Evolutionary conservation across 1,140 invertebrate species (phyloP), one percentile per base, ranked within the genome.

Genomic region (Drosophila nebulosa): DNA sequence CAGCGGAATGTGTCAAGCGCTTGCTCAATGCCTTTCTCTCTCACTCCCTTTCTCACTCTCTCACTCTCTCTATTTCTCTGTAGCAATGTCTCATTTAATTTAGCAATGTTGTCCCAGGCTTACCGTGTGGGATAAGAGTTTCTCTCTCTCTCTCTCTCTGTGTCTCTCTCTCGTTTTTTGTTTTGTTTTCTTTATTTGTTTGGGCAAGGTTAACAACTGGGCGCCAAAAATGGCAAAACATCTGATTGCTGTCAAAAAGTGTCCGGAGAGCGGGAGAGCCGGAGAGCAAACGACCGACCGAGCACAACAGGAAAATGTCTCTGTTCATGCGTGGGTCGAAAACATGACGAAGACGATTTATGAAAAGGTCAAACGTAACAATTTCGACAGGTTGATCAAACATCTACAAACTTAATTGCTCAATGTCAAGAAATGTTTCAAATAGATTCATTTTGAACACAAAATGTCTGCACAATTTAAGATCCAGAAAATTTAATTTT

Each of bases 151-250:
- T 14, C 36, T 50, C 53, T 36, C 77, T 62, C 58, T 46, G 42
- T 21, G 24, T 55, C 14, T 36, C 7, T 58, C 58, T 68, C 79
- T 56, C 56, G 67, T 68, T 65, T 88, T 86, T 88, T 88, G 83
- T 88, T 88, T 88, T 88, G 83, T 88, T 88, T 79, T 68, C 68
- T 64, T 67, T 59, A 30, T 88, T 86, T 79, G 78, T 63, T 79
- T 74, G 65, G 71, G 71, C 81, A 86, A 85, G 81, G 81, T 86
- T 85, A 86, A 85, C 81, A 88, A 80, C 74, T 66, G 73, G 84
- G 74, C 83, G 74, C 83, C 81, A 83, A 50, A 81, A 66, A 78
- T 72, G 55, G 64, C 74, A 81, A 88, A 88, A 88, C 83, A 88
- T 88, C 84, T 88, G 83, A 88, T 86, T 81, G 46, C 78, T 88